Conservation (phyloP, 1,140 invertebrate genomes). For the Trissolcus basalis region DNA sequence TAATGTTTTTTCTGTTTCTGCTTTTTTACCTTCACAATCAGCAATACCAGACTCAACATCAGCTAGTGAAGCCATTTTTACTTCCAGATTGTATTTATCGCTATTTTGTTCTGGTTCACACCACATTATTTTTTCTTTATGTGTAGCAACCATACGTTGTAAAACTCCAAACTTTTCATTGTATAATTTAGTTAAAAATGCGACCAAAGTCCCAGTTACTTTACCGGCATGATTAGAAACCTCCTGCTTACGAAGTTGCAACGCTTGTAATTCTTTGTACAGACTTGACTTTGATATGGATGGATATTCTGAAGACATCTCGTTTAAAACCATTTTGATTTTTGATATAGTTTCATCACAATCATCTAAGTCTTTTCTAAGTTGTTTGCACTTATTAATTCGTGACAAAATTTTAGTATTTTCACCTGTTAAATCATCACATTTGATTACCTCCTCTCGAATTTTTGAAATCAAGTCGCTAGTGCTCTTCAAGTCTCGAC, state of each 20-base stretch:
- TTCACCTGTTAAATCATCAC: conserved; percentile 92
- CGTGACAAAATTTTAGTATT: conserved; percentile 88
- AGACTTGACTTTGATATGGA: conserved; percentile 85
- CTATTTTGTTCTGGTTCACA: conserved; percentile 90
- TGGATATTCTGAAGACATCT: conserved; percentile 85
- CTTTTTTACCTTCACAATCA: conserved; percentile 80
- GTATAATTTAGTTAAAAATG: conserved; percentile 91
- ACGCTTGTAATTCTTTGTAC: conserved; percentile 86
- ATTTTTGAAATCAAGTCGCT: conserved; percentile 84
- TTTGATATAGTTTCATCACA: conserved; percentile 76
- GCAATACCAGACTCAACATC: conserved; percentile 85
- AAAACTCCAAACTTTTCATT: conserved; percentile 89
- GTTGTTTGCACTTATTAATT: conserved; percentile 83
- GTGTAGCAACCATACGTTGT: conserved; percentile 85
- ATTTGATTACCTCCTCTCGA: conserved; percentile 90
- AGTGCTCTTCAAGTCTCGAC: conserved; percentile 82
- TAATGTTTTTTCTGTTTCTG: conserved; percentile 82
- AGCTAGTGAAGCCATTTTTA: conserved; percentile 88
- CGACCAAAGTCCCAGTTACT: conserved; percentile 83
- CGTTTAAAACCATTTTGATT: conserved; percentile 77
- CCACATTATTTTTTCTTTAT: conserved; percentile 94
- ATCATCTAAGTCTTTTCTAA: conserved; percentile 82
- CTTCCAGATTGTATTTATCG: conserved; percentile 94
- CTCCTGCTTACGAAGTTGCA: conserved; percentile 86
- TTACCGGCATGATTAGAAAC: conserved; percentile 86